These are phyloP conservation scores for Phoxinus phoxinus DNA, from an alignment of 2,113 vertebrate species.

Conservation along the genomic window DNA sequence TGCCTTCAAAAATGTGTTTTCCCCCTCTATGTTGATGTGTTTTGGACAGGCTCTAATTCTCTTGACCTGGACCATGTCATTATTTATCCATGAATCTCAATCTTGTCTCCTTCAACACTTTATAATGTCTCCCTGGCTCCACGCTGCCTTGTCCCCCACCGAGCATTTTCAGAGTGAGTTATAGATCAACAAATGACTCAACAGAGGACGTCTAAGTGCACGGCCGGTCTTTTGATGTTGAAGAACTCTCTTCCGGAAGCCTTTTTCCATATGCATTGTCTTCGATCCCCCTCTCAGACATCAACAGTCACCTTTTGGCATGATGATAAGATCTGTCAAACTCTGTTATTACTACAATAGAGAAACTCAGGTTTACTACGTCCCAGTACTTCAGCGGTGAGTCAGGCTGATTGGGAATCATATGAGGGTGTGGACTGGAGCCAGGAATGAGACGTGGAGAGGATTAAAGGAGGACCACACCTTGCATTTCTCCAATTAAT, in stretches of 20 bases:
- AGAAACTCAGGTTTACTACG: conserved; percentile 6
- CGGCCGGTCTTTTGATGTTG: conserved; percentile 14
- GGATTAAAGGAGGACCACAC: conserved; percentile 57
- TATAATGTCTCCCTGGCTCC: conserved; percentile 46
- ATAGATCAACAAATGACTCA: conserved; percentile 42
- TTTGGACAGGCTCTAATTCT: conserved; percentile 36
- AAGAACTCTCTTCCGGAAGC: conserved; percentile 11
- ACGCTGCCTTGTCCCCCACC: conserved; percentile 12
- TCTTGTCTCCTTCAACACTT: conserved; percentile 47
- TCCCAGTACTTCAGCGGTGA: neutral
- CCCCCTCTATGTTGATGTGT: neutral
- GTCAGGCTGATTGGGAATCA: conserved; percentile 25
- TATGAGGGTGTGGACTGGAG: conserved; percentile 45
- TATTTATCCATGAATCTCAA: conserved; percentile 52
- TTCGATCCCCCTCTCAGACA: neutral
- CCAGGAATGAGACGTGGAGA: conserved; percentile 40
- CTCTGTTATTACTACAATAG: conserved; percentile 34
- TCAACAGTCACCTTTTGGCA: neutral
- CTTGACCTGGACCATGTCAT: conserved; percentile 32
- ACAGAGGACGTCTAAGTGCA: neutral
- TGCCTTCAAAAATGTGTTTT: conserved; percentile 12
- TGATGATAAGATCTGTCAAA: conserved; percentile 40
- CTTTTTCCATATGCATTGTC: neutral
- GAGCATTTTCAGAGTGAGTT: conserved; percentile 12
- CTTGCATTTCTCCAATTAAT: conserved; percentile 37